Evolutionary conservation across 2,797 vertebrate genomes (phyloP).

Genomic region (Bovichtus variegatus): DNA sequence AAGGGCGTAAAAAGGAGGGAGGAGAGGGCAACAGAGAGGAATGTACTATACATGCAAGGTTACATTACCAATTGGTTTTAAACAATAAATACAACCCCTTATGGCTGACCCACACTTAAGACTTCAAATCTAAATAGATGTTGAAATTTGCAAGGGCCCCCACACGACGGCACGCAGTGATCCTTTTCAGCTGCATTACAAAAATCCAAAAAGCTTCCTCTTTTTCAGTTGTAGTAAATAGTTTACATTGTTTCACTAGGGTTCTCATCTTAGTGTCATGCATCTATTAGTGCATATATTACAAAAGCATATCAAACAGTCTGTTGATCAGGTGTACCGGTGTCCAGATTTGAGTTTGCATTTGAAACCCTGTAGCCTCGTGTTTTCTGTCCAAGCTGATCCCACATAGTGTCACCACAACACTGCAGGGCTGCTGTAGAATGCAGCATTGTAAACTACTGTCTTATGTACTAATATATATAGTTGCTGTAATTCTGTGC

Average conservation of each 20-base stretch:
- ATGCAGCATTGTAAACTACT: neutral
- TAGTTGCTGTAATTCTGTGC: neutral
- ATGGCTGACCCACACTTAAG: too few relatives aligned
- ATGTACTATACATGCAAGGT: neutral
- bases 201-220: neutral
- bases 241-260: neutral
- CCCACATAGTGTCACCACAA: neutral
- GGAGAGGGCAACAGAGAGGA: neutral
- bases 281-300: neutral
- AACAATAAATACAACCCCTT: neutral
- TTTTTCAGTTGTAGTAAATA: conserved; percentile 3
- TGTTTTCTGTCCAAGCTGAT: neutral
- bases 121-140: too few relatives aligned
- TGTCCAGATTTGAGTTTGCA: neutral
- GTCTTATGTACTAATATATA: too few relatives aligned
- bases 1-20: neutral
- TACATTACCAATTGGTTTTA: conserved; percentile 14
- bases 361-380: neutral
- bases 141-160: too few relatives aligned
- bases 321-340: neutral
- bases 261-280: neutral
- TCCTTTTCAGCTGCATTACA: neutral
- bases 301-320: conserved; percentile 1
- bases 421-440: conserved; percentile 2
- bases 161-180: too few relatives aligned